Base-by-base conservation (phyloP, 1,140 invertebrate genomes). In the Pseudomyrmex concolor region DNA sequence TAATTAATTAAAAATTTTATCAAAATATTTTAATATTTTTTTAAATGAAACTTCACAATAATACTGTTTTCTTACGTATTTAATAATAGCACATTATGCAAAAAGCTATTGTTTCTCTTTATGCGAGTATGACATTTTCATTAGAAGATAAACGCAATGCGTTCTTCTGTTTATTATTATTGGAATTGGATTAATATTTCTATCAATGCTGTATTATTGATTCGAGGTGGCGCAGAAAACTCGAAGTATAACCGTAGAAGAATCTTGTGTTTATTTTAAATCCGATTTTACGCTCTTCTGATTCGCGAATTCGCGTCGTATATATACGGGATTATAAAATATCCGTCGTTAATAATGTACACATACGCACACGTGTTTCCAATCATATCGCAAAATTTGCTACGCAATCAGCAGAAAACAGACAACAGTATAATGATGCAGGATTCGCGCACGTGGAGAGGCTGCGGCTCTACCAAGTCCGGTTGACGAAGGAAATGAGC, bases 401-500 rank as follows among this genome's bases (percentile, higher is more conserved):
- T 13, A 66, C 34, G 73, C 73, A 66, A 57, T 77, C 62, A 74
- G 62, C 34, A 34, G 34, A 34, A 34, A 34, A 64, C 19, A 25
- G 17, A 8, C 13, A 15, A 25, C 34, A 34, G 8, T 0, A 17
- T 12, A 19, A 12, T 25, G 15, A 74, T 54, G 25, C 25, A 10
- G 66, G 45, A 71, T 54, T 76, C n/a, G 10, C 55, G 19, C 78
- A 86, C 84, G 78, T 76, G 85, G 57, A 51, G 34, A 34, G 34
- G 57, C 8, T 55, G 12, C 34, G 17, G 43, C 34, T 48, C 43
- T 22, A 25, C 25, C 34, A 1, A 19, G 70, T 48, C 19, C 34
- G 34, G 22, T 51, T 54, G 62, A 84, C 19, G 54, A 87, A 87
- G 82, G 81, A 76, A 80, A 60, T 68, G 15, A 76, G 74, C 72